Evolutionary conservation across 1,140 invertebrate species (phyloP).

Genomic region (Scaptomyza graminum): DNA sequence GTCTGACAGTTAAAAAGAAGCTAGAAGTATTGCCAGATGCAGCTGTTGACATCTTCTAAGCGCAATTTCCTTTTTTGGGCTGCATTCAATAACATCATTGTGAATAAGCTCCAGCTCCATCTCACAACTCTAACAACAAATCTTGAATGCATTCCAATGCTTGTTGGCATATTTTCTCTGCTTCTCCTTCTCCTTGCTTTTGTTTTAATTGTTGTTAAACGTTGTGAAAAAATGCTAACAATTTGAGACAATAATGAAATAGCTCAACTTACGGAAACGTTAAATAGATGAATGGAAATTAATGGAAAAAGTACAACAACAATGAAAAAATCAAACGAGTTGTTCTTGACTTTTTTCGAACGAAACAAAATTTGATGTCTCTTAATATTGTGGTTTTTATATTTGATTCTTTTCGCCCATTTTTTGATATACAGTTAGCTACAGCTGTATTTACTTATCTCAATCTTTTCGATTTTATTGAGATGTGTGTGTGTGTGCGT

Average conservation of each 20-base stretch:
- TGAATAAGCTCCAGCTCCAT: slow-evolving; percentile 3
- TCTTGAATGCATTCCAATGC: neutral
- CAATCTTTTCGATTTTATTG: neutral
- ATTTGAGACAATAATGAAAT: slow-evolving; percentile 66
- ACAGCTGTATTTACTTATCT: neutral
- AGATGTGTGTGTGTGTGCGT: neutral
- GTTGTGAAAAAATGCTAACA: slow-evolving; percentile 50
- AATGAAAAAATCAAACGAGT: too few species aligned
- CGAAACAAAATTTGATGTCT: too few species aligned
- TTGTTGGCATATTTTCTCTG: slow-evolving; percentile 1
- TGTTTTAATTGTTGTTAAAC: neutral
- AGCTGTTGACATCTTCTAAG: slow-evolving; percentile 5
- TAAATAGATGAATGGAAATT: neutral
- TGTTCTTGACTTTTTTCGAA: too few species aligned
- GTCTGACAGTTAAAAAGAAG: neutral
- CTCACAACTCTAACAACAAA: too few species aligned
- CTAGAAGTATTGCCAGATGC: slow-evolving; percentile 6
- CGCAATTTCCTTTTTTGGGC: slow-evolving; percentile 31
- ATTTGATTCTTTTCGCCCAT: too few species aligned
- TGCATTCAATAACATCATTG: slow-evolving; percentile 12
- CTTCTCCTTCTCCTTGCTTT: neutral
- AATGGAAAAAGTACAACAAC: slow-evolving; percentile 20
- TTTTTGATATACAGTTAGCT: too few species aligned
- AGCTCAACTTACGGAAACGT: slow-evolving; percentile 21
- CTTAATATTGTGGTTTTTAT: too few species aligned